Base-by-base conservation (phyloP, 2,888 invertebrate species). In the Eupithecia centaureata region DNA sequence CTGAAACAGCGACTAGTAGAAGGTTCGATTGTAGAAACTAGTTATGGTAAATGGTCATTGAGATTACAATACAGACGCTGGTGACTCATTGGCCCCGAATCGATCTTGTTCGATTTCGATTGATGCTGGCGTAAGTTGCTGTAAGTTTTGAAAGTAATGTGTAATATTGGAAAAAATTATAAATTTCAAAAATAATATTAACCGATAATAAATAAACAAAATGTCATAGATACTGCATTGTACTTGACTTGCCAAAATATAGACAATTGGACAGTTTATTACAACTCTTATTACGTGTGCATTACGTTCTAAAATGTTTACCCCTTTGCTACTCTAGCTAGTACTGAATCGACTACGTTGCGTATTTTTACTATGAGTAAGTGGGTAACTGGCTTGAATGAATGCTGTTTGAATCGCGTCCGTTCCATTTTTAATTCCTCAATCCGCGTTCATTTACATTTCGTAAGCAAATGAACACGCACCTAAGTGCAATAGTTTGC, bases 61-160 rank as follows among this genome's bases (percentile, higher is more conserved):
- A 83, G 77, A 78, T 75, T 63, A 74, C 74, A 76, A 74, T 61
- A 74, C 74, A 76, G 77, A 83, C 81, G 56, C 65, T 64, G 75
- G 75, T 88, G 89, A 89, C 70, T 89, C 88, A 89, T 76, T 76
- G 73, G 73, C 77, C 77, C 72, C 73, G 75, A 75, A 77, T 76
- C 63, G 71, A 77, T 77, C 67, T 60, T 69, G 68, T 65, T 67
- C 75, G 76, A 75, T 73, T 33, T 57, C 70, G 74, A 71, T 63
- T 67, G 75, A 70, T 74, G 30, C 35, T 60, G 67, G 51, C n/a
- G 38, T 38, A 15, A 42, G 38, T 42, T 5, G n/a, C 5, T 65
- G 58, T 27, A 58, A 62, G 5, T 5, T 61, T 57, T 27, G 12
- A 25, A 25, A 51, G 13, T 2, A 13, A 5, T 25, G 25, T 51